Evolutionary conservation across 2,113 vertebrate species (phyloP), one percentile per base, ranked within the genome.

Genomic region (Scopus umbretta): DNA sequence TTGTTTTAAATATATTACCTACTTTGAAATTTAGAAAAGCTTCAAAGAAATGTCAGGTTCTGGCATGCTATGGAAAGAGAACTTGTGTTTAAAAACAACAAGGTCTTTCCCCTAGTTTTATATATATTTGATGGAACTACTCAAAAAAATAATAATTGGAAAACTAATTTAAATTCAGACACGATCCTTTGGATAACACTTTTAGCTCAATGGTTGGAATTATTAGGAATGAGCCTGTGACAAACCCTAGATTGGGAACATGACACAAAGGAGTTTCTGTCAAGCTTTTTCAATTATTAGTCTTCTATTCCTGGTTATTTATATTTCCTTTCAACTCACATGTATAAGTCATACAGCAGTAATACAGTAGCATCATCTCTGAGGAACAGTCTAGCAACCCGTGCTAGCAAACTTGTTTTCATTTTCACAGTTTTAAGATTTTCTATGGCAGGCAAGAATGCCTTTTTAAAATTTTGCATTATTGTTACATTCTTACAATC

Each of bases 1-100:
- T 49, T 90, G 53, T 68, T 86, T 94, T 62, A 86, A 94, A 93
- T 50, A 63, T 65, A 95, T 92, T 94, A 43, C 26, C 62, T 75
- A 65, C 82, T 96, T 95, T 86, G 80, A 94, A 96, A 97, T 79
- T 93, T 84, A 96, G 84, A 95, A 96, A 92, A 90, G 59, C 94
- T 96, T 96, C 92, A 96, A 97, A 96, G 95, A 87, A 86, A 84
- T 81, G 72, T 81, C 94, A 96, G 72, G 56, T 88, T 92, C 75
- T 93, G 88, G 55, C 75, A 89, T 25, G 27, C 63, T 55, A 38
- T 16, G 55, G 87, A 76, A 95, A 86, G 82, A 94, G 61, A 34
- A 88, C 16, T 92, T 61, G 21, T 49, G 45, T 75, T 81, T 73
- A 49, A 88, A 94, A 97, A 96, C 62, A 96, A 93, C 78, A 59